These are phyloP conservation scores for Sphaerophoria rueppellii DNA, from an alignment of 2,888 invertebrate genomes.

Conservation along the genomic window DNA sequence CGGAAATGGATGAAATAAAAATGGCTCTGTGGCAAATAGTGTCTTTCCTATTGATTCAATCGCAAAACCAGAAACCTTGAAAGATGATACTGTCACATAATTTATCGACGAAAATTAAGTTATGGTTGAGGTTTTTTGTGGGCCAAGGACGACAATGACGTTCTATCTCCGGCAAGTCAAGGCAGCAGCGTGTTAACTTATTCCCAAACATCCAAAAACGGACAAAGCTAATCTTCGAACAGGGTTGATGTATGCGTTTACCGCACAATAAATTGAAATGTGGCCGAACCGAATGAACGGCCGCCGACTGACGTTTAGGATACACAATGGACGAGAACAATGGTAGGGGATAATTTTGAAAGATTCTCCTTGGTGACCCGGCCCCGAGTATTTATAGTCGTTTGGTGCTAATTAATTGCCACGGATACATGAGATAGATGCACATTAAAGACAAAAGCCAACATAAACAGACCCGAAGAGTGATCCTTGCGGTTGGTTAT, in stretches of 20 bases:
- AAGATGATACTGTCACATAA: conserved; percentile 65
- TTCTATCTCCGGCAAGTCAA: not conserved
- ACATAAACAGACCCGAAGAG: conserved; percentile 10
- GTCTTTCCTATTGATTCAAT: not conserved
- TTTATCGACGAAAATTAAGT: conserved; percentile 70
- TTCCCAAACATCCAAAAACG: conserved; percentile 37
- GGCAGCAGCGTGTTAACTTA: conserved; percentile 17
- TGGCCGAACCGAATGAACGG: not conserved
- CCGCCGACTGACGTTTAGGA: not conserved
- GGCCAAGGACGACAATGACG: conserved; percentile 18
- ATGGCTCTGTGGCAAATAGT: conserved; percentile 34
- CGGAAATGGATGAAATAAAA: conserved; percentile 39
- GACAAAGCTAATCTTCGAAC: conserved; percentile 60
- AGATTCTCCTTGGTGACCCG: conserved; percentile 45
- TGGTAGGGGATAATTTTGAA: conserved; percentile 61
- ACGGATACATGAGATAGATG: conserved; percentile 51
- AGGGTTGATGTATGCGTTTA: conserved; percentile 40
- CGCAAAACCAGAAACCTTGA: not conserved
- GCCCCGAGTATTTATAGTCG: conserved; percentile 64
- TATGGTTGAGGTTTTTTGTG: conserved; percentile 38
- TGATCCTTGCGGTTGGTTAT: conserved; percentile 34
- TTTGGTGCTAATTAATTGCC: conserved; percentile 68
- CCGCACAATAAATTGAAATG: conserved; percentile 64
- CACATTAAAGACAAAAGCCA: conserved; percentile 45
- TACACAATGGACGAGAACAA: not conserved